Base-by-base conservation (phyloP, 2,888 invertebrate genomes). In the Latrodectus elegans region DNA sequence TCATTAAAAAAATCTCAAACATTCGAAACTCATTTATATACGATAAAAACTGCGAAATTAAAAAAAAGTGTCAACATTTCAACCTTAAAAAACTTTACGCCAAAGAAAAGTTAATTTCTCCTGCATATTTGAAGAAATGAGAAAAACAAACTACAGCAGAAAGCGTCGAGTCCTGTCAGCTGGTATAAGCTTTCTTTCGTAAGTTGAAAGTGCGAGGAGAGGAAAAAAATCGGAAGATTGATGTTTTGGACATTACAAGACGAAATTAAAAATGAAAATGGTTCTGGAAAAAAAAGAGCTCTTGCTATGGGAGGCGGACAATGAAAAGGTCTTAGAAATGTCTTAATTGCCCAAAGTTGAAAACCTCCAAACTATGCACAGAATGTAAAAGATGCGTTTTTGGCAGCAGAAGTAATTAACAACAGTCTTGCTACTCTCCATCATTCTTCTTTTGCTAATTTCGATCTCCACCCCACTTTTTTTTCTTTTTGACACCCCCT, bases 361-460 rank as follows among this genome's bases (percentile, higher is more conserved):
- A 49, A 65, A 26, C 67, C 64, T 17, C 72, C 51, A 49, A 81
- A 72, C 80, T 73, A 81, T 72, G 80, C 73, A 10, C n/a, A 53
- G 51, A 64, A 73, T 76, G 76, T 60, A 65, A 53, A 75, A 85
- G 80, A 70, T 70, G 86, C 77, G 68, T 86, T 86, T 81, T 84
- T 78, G 84, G 81, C 70, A 67, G 79, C 53, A 60, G 60, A 85
- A 81, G 86, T 86, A 86, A 86, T 86, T 86, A 86, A 86, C 76
- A 86, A 76, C 73, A 73, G 72, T 85, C 70, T 77, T 76, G 60
- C 76, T 84, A 71, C 83, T 71, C 79, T 86, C 86, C 77, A 72
- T 81, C 81, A 81, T 81, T 73, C 81, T 76, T 81, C 81, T 86
- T 86, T 86, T 86, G 67, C 86, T 86, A 86, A 86, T 86, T 86